Evolutionary conservation across 1,140 invertebrate genomes (phyloP).

Genomic region (Caenorhabditis latens): DNA sequence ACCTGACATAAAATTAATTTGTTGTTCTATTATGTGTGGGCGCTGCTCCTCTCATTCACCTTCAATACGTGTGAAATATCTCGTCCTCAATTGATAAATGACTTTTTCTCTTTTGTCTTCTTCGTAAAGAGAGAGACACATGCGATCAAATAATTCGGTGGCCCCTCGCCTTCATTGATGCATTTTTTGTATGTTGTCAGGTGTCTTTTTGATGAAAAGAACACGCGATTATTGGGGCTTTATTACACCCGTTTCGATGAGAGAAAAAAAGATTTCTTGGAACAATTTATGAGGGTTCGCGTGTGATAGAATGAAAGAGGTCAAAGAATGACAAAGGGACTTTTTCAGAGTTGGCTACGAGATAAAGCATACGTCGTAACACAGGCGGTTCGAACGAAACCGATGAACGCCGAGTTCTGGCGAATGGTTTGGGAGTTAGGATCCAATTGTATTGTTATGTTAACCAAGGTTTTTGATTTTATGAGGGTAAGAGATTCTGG

Average conservation of each 20-base stretch:
- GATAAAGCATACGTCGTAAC: constrained; percentile 77
- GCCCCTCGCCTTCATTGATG: neutral
- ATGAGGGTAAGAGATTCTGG: constrained; percentile 70
- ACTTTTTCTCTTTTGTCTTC: neutral
- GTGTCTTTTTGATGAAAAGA: constrained; percentile 25
- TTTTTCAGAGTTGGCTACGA: constrained; percentile 74
- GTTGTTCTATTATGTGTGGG: neutral
- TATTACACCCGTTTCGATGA: neutral
- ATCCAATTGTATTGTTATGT: constrained; percentile 77
- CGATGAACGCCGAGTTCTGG: constrained; percentile 76
- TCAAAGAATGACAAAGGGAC: neutral
- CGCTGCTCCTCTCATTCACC: neutral
- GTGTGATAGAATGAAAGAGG: neutral
- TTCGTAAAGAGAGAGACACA: neutral
- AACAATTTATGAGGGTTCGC: neutral
- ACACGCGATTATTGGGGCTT: constrained; percentile 33
- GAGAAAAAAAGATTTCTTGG: no score
- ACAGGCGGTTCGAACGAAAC: constrained; percentile 76
- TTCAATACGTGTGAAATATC: constrained; percentile 49
- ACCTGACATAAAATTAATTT: no score
- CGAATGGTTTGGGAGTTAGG: constrained; percentile 76
- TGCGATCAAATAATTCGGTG: neutral
- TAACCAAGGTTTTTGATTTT: constrained; percentile 77
- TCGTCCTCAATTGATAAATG: constrained; percentile 40
- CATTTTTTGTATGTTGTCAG: constrained; percentile 8